Base-by-base conservation (phyloP, 2,113 vertebrate genomes). In the Ageneiosus marmoratus region DNA sequence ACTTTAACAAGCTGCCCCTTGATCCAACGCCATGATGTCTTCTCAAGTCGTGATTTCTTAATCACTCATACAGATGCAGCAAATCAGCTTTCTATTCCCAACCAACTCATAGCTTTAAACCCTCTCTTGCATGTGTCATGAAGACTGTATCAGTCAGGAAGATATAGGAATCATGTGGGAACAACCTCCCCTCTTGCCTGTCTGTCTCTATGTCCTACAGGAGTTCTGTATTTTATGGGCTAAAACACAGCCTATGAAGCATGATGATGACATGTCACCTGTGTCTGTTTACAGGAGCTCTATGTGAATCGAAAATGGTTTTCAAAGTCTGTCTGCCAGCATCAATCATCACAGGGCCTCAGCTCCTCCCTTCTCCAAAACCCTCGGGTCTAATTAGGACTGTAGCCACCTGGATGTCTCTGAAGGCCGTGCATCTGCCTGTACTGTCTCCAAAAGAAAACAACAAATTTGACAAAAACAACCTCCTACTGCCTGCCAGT, bases 321-420 rank as follows among this genome's bases (percentile, higher is more conserved):
- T 82, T 84, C 70, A 84, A 67, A 85, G 76, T 76, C 72, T 44
- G 18, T 82, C 77, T 83, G 77, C 65, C 60, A 16, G 55, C 77
- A 80, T 83, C 84, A 84, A 62, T 73, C 77, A 79, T 84, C 29
- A 70, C 51, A 70, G 62, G 18, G 37, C 20, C 76, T 69, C 41
- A 50, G 84, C 77, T 87, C 84, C 78, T 77, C 82, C 86, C 75
- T 58, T 75, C 58, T 51, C 70, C 51, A 80, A 86, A 82, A 63
- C 87, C 84, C 87, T 50, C 3, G 83, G 82, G 83, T 72, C 84
- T 88, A 87, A 88, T 87, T 86, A 88, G 78, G 65, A 81, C 22
- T 83, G 83, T 74, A 86, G 76, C 83, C 87, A 84, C 85, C 80
- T 85, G 86, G 87, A 86, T 86, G 70, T 84, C 87, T 88, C 85